phyloP scores from a whole-genome alignment of 2,113 vertebrate species.

The Phrynosoma platyrhinos region DNA sequence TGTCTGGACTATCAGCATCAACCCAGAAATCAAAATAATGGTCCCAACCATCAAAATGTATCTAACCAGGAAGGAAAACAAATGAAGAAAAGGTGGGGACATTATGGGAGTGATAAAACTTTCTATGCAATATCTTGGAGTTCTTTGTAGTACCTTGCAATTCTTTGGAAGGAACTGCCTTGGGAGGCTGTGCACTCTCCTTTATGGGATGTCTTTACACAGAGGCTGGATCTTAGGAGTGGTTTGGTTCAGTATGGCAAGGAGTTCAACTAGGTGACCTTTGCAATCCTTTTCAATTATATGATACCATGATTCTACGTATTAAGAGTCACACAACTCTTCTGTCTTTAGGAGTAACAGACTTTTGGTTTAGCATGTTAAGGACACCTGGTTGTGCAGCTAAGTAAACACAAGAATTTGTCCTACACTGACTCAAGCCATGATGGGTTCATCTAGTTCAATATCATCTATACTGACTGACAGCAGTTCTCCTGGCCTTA shows the following conservation, averaged over 20 bases:
- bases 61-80: conserved; percentile 70
- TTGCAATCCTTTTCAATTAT: no score
- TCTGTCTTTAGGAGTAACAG: background rate
- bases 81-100: background rate
- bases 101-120: no score
- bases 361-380: background rate
- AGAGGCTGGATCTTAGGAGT: no score
- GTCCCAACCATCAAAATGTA: conserved; percentile 92
- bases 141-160: no score
- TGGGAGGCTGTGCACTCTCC: background rate
- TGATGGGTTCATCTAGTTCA: background rate
- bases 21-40: conserved; percentile 88
- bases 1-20: conserved; percentile 87
- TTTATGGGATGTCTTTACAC: background rate
- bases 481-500: background rate
- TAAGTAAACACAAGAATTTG: background rate
- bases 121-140: no score
- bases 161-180: no score
- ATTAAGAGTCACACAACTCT: conserved; percentile 23
- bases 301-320: background rate
- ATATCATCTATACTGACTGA: background rate
- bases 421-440: background rate
- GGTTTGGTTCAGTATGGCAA: no score
- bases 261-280: no score
- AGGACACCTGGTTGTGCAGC: background rate